Conservation (phyloP, 2,888 invertebrate genomes). For the Cephus sareptanus region DNA sequence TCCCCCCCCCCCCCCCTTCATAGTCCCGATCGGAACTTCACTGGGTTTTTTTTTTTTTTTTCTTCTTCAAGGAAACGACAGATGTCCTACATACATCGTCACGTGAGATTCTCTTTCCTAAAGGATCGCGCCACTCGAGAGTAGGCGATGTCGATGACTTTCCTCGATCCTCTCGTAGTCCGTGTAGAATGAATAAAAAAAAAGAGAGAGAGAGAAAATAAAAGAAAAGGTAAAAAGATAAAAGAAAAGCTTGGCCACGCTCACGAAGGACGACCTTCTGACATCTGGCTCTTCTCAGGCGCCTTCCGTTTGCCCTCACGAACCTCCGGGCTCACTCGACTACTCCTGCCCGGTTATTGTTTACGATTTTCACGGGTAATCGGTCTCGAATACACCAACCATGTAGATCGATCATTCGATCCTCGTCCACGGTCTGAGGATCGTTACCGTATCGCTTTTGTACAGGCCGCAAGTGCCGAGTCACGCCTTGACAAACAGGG, state of each 20-base stretch:
- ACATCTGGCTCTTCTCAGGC: slow-evolving; percentile 38
- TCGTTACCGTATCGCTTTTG: slow-evolving; percentile 42
- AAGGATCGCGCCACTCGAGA: background rate
- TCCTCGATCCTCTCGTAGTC: background rate
- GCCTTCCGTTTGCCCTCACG: slow-evolving; percentile 17
- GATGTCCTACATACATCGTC: background rate
- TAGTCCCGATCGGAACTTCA: background rate
- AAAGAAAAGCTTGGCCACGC: background rate
- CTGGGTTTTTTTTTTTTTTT: too few species aligned
- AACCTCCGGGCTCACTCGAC: background rate
- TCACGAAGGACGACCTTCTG: slow-evolving; percentile 4
- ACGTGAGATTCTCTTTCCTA: background rate
- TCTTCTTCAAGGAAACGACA: background rate
- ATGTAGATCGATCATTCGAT: slow-evolving; percentile 61
- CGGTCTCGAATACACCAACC: slow-evolving; percentile 52
- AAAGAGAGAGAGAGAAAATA: too few species aligned
- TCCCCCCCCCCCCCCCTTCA: background rate
- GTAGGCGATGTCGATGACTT: background rate
- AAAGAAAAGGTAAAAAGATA: background rate
- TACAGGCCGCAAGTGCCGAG: slow-evolving; percentile 63
- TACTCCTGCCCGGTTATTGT: slow-evolving; percentile 45
- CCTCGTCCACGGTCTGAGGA: slow-evolving; percentile 25
- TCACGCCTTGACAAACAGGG: slow-evolving; percentile 67
- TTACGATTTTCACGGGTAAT: slow-evolving; percentile 64
- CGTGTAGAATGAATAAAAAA: background rate